These are phyloP conservation scores for Andinoacara biseriatus DNA, from an alignment of 2,113 vertebrate species.

Conservation along the genomic window DNA sequence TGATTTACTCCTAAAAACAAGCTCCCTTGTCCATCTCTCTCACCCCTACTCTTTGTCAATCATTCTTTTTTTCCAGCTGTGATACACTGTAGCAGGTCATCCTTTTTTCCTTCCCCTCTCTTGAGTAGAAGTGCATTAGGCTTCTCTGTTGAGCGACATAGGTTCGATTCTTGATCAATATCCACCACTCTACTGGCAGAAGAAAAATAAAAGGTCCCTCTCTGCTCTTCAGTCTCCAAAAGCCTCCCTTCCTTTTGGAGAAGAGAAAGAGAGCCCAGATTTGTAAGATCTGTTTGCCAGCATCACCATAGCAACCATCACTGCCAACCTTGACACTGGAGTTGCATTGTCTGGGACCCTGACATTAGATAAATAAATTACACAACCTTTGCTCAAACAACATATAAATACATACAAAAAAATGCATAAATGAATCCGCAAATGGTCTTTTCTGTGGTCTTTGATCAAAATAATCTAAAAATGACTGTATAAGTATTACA, in stretches of 20 bases:
- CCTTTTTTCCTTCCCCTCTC: conserved; percentile 24
- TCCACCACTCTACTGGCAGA: conserved; percentile 53
- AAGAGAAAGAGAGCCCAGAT: conserved; percentile 43
- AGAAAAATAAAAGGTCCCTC: conserved; percentile 24
- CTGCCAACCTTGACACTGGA: conserved; percentile 67
- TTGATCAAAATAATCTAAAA: not conserved
- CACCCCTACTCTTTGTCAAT: conserved; percentile 17
- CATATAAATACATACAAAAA: not conserved
- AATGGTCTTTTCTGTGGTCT: not conserved
- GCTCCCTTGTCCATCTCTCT: conserved; percentile 2
- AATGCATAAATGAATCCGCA: not conserved
- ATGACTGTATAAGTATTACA: not conserved
- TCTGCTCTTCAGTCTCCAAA: conserved; percentile 53
- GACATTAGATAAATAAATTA: conserved; percentile 63
- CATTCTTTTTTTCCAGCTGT: not conserved
- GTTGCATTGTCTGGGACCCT: conserved; percentile 60
- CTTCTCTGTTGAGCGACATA: conserved; percentile 40
- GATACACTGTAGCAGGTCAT: conserved; percentile 18
- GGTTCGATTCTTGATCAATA: conserved; percentile 74
- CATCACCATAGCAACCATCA: conserved; percentile 58
- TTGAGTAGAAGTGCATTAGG: conserved; percentile 68
- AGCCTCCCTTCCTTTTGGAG: conserved; percentile 42
- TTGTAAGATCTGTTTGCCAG: conserved; percentile 68
- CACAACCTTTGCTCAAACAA: conserved; percentile 36
- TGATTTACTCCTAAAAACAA: conserved; percentile 37